Percentiles rank a stretch among this genome's conserved stretches.
These are phyloP conservation scores for Lasioglossum albipes DNA, from an alignment of 1,140 invertebrate species.

Conservation along the genomic window DNA sequence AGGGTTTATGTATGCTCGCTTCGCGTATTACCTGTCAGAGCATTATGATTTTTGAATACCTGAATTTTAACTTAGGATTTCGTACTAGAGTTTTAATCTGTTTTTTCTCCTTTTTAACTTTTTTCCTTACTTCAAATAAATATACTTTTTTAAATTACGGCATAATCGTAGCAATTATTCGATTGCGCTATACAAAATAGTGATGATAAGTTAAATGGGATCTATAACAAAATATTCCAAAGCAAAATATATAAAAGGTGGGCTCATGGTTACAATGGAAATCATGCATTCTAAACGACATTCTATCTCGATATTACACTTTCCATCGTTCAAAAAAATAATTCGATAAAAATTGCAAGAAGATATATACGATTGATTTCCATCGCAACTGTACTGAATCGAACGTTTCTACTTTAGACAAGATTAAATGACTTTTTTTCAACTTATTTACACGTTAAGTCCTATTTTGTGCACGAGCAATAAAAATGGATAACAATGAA, in stretches of 20 bases:
- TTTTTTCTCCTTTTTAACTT: not conserved
- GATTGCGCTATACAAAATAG: slow-evolving; percentile 28
- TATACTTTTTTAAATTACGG: not conserved
- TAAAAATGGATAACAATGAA: slow-evolving; percentile 69
- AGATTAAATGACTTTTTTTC: slow-evolving; percentile 25
- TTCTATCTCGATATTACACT: not conserved
- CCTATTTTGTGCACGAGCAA: slow-evolving; percentile 69
- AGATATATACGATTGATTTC: slow-evolving; percentile 21
- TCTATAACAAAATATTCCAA: slow-evolving; percentile 5
- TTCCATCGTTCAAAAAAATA: not conserved
- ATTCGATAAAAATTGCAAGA: not conserved
- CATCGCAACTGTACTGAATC: slow-evolving; percentile 32
- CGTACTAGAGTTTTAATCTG: slow-evolving; percentile 5
- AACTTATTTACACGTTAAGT: slow-evolving; percentile 75
- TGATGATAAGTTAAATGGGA: slow-evolving; percentile 7
- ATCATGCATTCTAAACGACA: slow-evolving; percentile 5
- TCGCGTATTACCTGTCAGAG: slow-evolving; percentile 15
- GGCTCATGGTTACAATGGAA: slow-evolving; percentile 36
- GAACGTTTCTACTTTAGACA: slow-evolving; percentile 21
- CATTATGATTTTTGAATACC: slow-evolving; percentile 14
- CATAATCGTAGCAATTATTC: slow-evolving; percentile 30
- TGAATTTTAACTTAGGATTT: slow-evolving; percentile 7
- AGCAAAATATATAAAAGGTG: slow-evolving; percentile 21
- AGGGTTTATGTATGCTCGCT: slow-evolving; percentile 7
- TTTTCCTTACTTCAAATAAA: slow-evolving; percentile 9